Evolutionary conservation across 2,113 vertebrate species (phyloP), one percentile per base, ranked within the genome.

Genomic region (Caracal caracal): DNA sequence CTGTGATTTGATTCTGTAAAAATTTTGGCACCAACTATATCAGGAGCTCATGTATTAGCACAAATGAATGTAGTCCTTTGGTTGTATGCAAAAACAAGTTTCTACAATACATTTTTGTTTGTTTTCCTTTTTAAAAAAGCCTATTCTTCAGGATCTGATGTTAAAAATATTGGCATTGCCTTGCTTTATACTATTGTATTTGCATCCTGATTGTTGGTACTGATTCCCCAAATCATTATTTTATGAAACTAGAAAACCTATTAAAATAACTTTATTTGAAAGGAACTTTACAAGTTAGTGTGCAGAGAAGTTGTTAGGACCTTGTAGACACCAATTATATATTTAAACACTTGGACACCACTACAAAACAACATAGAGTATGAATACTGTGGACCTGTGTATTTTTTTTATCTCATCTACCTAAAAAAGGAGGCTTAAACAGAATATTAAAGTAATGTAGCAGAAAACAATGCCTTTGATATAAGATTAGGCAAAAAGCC

Each of bases 371-470:
- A 98, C 95, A 98, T 93, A 98, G 92, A 95, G 94, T 97, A 98
- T 98, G 97, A 96, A 95, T 95, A 95, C 93, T 94, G 59, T 89
- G 95, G 98, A 98, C 96, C 97, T 98, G 96, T 96, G 95, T 95
- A 97, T 96, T 94, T 93, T 96, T 95, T 47, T 15, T 12, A 83
- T 88, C 26, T 84, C 86, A 88, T 8, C 86, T n/a, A 43, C 86
- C 81, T n/a, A 84, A 80, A 96, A 98, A 98, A 97, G 97, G 97
- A 96, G 98, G 96, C 94, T 98, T 98, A 97, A 98, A 98, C 96
- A 98, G 98, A 98, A 98, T 99, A 97, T 98, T 99, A 98, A 99
- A 99, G 98, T 99, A 99, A 98, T 98, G 88, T 97, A 98, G 97
- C 98, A 98, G 98, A 98, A 98, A 98, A 98, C 89, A 97, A 98